Base-by-base conservation (phyloP, 2,888 invertebrate species). In the Boloria selene region DNA sequence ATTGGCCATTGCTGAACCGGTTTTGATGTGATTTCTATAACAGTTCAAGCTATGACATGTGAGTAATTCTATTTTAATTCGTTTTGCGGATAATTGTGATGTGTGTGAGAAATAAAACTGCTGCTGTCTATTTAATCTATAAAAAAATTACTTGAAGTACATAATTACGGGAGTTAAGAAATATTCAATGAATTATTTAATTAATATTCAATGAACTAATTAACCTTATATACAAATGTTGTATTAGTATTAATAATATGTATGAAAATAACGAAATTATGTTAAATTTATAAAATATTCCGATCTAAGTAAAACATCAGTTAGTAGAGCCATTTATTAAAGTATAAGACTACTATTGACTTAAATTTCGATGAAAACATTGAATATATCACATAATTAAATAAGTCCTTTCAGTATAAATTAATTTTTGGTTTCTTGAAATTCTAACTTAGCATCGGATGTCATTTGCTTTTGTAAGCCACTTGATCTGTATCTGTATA, bases 301-400 rank as follows among this genome's bases (percentile, higher is more conserved):
- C 18, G 31, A 16, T 52, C 31, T 47, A 58, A 16, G 31, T 47
- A 64, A 52, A 38, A 45, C 14, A 58, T 45, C 51, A 16, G 44
- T 42, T 51, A 14, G 44, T 56, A 22, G 26, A 61, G 18, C 38
- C 42, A 61, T 45, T 2, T 18, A 31, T n/a, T 58, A 65, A 55
- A 56, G 52, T 61, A 62, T 38, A 31, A 59, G 49, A 53, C 38
- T 62, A 53, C 51, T n/a, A 65, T 68, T 62, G 52, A 69, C 63
- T 69, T 45, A 18, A 59, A 14, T 69, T 49, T 51, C 14, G 53
- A 47, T 59, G 16, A 55, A 63, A 62, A 65, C 50, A 45, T 58
- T 58, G 18, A 65, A 65, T 63, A 52, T 60, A 59, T 63, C 54
- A 53, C 26, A 22, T 49, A 59, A 60, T 62, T 47, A 38, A 61